Base-by-base conservation (phyloP, 2,888 invertebrate species). In the Chaitophorus viminalis region DNA sequence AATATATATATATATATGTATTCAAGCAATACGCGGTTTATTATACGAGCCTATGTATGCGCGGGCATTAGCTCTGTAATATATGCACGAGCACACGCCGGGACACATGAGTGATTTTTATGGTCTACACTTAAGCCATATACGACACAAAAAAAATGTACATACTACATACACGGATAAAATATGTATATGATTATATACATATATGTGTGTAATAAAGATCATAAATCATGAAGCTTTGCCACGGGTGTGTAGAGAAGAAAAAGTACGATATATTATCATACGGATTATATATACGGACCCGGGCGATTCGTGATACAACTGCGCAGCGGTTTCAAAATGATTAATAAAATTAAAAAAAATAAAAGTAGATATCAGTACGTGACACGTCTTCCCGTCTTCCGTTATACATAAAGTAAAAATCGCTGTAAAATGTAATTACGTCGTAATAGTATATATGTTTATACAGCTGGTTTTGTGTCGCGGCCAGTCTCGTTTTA, bases 31-130 rank as follows among this genome's bases (percentile, higher is more conserved):
- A 39, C 78, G 29, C 82, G 52, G n/a, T 82, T 70, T 52, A 70
- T 82, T 82, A 76, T 76, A 46, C 39, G 39, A 65, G 39, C 39
- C 60, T 85, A 82, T 82, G 21, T 79, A 78, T 79, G 86, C 72
- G 86, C 74, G 79, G 14, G 86, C 86, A 87, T 87, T 87, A 87
- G 86, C 86, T 79, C 29, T 17, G 79, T 87, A 87, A 87, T 79
- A 79, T 87, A 87, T 87, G 86, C 86, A 39, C 60, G 79, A 81
- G 74, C 86, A 87, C 86, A 87, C 86, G 72, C 86, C 86, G 25
- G 21, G 39, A 79, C 79, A 74, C 74, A 87, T 25, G 86, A 87
- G 79, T 87, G 86, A 87, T 87, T 87, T 87, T 87, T 87, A 87
- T 87, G 74, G 79, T 79, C 78, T 70, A 52, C 85, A 75, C 84